These are phyloP conservation scores for Heteronetta atricapilla DNA, from an alignment of 2,113 vertebrate genomes.

Conservation along the genomic window DNA sequence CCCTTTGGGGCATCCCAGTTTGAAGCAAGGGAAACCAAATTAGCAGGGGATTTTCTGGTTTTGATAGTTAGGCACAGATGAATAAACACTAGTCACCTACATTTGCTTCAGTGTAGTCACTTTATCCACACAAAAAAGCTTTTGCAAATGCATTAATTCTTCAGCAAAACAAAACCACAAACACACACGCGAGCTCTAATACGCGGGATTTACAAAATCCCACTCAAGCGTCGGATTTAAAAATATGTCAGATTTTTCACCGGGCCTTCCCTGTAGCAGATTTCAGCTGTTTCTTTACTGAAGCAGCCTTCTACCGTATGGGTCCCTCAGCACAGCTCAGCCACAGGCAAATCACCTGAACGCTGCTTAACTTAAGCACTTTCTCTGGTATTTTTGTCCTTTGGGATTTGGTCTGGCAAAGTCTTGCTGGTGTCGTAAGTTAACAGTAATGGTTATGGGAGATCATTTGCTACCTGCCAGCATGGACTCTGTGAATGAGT, in stretches of 20 bases:
- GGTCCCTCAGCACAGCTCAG: neutral
- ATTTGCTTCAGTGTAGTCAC: neutral
- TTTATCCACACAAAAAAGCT: neutral
- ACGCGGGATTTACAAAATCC: constrained; percentile 23
- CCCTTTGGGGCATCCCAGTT: neutral
- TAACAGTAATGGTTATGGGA: neutral
- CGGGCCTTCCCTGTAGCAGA: neutral
- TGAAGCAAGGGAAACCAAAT: constrained; percentile 4
- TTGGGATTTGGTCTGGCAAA: neutral
- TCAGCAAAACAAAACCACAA: neutral
- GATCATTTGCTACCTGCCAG: neutral
- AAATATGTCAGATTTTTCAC: neutral
- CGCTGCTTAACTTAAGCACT: neutral
- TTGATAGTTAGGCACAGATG: constrained; percentile 1
- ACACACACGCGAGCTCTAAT: neutral
- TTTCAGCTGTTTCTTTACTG: neutral
- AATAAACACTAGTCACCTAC: constrained; percentile 2
- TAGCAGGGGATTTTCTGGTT: neutral
- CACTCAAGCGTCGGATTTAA: neutral
- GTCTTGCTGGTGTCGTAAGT: neutral
- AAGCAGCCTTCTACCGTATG: neutral
- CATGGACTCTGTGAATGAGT: neutral
- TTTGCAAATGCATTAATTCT: constrained; percentile 14
- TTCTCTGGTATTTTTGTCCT: neutral
- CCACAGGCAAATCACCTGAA: neutral